Conservation (phyloP, 35 echinoderm and acorn worm species). For the Diadema setosum region DNA sequence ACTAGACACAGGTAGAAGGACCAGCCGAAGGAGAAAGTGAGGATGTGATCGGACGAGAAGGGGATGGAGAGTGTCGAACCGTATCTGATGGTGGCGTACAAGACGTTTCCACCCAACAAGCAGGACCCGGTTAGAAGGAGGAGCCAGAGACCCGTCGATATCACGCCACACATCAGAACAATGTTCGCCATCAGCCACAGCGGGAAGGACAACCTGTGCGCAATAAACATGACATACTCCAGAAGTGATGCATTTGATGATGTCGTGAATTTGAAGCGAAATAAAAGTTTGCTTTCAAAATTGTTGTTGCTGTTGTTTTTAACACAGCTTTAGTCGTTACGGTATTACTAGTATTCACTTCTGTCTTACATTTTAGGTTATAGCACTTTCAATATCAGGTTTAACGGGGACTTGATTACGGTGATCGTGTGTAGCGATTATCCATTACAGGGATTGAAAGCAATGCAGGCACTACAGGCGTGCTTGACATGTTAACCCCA, state of each 20-base stretch:
- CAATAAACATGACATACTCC: neutral
- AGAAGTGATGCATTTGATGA: neutral
- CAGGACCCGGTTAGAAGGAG: slow-evolving; percentile 23
- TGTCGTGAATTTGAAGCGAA: neutral
- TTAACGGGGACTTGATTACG: no score
- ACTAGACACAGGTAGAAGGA: slow-evolving; percentile 64
- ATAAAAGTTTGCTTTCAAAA: no score
- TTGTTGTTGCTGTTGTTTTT: no score
- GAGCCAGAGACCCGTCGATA: neutral
- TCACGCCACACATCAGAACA: slow-evolving; percentile 25
- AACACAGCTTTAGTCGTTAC: neutral
- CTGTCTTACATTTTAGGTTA: no score
- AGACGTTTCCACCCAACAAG: slow-evolving; percentile 47
- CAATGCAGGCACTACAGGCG: no score
- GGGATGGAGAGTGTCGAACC: slow-evolving; percentile 40
- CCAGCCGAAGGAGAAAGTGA: slow-evolving; percentile 46
- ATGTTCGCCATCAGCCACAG: slow-evolving; percentile 49
- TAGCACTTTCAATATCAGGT: no score
- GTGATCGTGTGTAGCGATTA: no score
- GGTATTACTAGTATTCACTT: no score
- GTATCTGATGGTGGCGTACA: slow-evolving; percentile 50
- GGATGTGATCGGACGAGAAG: slow-evolving; percentile 5
- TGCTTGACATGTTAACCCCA: no score
- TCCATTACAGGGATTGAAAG: no score
- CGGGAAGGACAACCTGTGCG: slow-evolving; percentile 52